phyloP scores from a whole-genome alignment of 1,140 invertebrate genomes.

The Habropoda laboriosa region DNA sequence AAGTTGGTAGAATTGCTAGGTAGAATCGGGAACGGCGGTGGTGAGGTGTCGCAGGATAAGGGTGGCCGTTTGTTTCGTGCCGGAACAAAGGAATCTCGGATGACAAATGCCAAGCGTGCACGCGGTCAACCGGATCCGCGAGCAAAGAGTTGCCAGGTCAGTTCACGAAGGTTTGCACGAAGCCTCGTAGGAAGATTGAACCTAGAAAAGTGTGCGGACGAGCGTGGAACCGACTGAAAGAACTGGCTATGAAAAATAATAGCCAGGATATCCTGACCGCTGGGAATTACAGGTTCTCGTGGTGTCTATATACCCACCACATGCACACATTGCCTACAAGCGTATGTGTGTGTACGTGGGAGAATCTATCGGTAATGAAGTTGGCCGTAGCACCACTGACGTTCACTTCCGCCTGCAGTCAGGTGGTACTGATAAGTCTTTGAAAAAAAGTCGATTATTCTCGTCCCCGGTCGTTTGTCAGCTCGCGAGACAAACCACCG shows the following conservation, averaged over 20 bases:
- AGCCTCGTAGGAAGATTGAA: constrained; percentile 4
- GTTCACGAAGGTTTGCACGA: neutral
- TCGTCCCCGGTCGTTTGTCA: constrained; percentile 1
- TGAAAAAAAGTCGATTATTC: constrained; percentile 50
- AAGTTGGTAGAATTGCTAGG: neutral
- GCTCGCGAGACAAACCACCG: neutral
- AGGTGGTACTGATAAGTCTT: constrained; percentile 39
- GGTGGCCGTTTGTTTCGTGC: constrained; percentile 62
- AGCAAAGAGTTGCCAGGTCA: constrained; percentile 50
- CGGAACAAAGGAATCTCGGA: constrained; percentile 70
- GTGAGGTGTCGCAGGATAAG: neutral
- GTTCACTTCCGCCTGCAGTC: constrained; percentile 33
- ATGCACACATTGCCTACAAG: too few species aligned
- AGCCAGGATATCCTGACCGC: too few species aligned
- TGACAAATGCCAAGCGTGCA: constrained; percentile 71
- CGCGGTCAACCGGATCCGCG: constrained; percentile 68
- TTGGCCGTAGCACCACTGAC: constrained; percentile 6
- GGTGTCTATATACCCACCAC: too few species aligned
- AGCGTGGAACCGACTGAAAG: constrained; percentile 45
- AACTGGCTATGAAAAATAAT: constrained; percentile 63
- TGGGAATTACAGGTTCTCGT: too few species aligned
- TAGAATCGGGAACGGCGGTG: constrained; percentile 6
- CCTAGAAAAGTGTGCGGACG: constrained; percentile 4
- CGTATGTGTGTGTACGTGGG: too few species aligned
- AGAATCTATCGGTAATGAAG: constrained; percentile 44